Base-by-base conservation (phyloP, 2,113 vertebrate species). In the Ciconia maguari region DNA sequence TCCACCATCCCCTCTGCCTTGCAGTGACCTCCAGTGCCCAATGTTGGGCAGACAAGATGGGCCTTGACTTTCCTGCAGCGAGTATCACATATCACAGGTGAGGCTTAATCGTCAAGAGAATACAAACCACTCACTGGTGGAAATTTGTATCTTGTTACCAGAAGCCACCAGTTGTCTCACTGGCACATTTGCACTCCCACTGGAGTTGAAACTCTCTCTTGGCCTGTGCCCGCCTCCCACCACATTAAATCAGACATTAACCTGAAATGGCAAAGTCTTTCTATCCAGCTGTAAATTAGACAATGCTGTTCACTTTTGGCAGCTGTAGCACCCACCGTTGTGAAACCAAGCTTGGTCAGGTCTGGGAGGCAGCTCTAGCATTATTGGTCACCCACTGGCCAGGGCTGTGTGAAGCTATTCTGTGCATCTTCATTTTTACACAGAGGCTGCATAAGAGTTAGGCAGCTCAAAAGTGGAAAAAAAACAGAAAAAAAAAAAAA, bases 291-390 rank as follows among this genome's bases (percentile, higher is more conserved):
- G 20, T 60, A 77, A 88, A 60, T 65, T 68, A 38, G 55, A 36
- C 20, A 44, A 5, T 11, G 13, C 1, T 74, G 9, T 65, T 86
- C 13, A 1, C 15, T 77, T 58, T 74, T 1, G 4, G 41, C 38
- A 90, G 22, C 25, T 51, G 9, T 81, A 87, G 10, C 14, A 51
- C 14, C 17, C 17, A 25, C 3, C 1, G 0, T 13, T 5, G 0
- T 60, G 48, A 78, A 90, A 26, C 6, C 12, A 32, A 30, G 38
- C 26, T 55, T 55, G 18, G 18, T 51, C 20, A 60, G 30, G 13
- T 22, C 15, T 79, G 55, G 52, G 34, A 82, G 61, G 20, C 52
- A 71, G 18, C 22, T 82, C 65, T 85, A 48, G 26, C 7, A 32
- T 41, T 27, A 49, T 17, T 10, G 7, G 14, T 57, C 46, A 54